phyloP scores from a whole-genome alignment of 2,888 invertebrate species.

The Apamea monoglypha region DNA sequence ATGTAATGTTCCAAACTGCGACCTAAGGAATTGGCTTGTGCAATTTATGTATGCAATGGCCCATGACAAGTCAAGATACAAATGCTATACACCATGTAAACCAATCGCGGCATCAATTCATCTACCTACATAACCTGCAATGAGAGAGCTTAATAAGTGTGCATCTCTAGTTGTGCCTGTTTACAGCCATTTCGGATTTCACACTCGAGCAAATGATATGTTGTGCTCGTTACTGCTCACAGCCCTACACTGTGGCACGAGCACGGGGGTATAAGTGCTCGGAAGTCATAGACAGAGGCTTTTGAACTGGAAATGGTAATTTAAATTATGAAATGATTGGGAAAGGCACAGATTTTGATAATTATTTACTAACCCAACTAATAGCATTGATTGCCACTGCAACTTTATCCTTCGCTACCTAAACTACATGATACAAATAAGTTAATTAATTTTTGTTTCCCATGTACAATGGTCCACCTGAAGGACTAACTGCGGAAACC shows the following conservation, averaged over 20 bases:
- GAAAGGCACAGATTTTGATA: neutral
- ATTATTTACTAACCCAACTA: neutral
- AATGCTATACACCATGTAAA: neutral
- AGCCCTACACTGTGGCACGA: constrained; percentile 28
- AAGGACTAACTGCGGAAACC: no score
- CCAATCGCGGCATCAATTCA: neutral
- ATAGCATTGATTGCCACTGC: neutral
- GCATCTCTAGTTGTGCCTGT: constrained; percentile 69
- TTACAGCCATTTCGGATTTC: constrained; percentile 60
- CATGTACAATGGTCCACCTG: no score
- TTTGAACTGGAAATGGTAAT: neutral
- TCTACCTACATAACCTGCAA: constrained; percentile 28
- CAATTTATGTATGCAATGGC: neutral
- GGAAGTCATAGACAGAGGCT: constrained; percentile 14
- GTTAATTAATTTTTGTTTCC: no score
- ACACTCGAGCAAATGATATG: constrained; percentile 75
- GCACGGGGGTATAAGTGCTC: neutral
- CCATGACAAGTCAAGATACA: neutral
- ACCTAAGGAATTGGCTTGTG: no score
- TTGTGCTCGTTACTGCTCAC: constrained; percentile 72
- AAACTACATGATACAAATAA: neutral
- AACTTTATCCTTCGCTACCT: neutral
- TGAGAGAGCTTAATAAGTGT: constrained; percentile 50
- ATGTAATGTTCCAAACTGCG: neutral
- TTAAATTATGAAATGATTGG: neutral